Percentiles rank a stretch among this genome's conserved stretches.
Evolutionary conservation across 2,797 vertebrate genomes (phyloP).

Genomic region (Malurus splendens): DNA sequence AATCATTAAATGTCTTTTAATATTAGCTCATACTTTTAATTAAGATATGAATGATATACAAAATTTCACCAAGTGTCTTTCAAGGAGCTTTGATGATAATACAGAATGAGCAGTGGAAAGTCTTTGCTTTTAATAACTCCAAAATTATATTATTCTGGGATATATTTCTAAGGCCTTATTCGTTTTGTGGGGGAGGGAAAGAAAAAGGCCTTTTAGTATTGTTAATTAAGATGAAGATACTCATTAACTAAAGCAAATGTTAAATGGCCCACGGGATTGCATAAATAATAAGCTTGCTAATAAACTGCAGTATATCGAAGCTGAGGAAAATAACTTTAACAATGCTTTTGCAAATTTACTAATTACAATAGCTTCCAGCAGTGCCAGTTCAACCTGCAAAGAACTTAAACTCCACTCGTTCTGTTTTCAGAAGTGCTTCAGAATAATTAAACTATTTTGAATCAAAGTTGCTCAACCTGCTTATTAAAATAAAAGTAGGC

Average conservation of each 20-base stretch:
- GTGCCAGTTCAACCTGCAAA: slow-evolving; percentile 23
- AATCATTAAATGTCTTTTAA: neutral
- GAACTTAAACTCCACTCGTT: slow-evolving; percentile 20
- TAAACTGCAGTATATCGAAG: slow-evolving; percentile 25
- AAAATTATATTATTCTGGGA: slow-evolving; percentile 15
- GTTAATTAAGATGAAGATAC: slow-evolving; percentile 57
- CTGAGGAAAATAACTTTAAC: slow-evolving; percentile 39
- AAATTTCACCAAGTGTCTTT: slow-evolving; percentile 11
- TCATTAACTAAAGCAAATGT: slow-evolving; percentile 50
- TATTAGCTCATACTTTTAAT: slow-evolving; percentile 29
- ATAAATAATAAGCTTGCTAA: slow-evolving; percentile 44
- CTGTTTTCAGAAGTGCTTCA: slow-evolving; percentile 14
- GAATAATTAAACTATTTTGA: slow-evolving; percentile 41
- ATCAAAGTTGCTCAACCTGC: neutral
- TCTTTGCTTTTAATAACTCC: slow-evolving; percentile 1
- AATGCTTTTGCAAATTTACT: slow-evolving; percentile 45
- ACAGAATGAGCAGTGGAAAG: neutral
- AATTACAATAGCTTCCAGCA: slow-evolving; percentile 41
- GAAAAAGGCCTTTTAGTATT: neutral
- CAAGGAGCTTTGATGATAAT: slow-evolving; percentile 27
- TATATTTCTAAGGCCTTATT: neutral
- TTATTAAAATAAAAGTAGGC: slow-evolving; percentile 31
- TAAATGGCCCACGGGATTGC: slow-evolving; percentile 27
- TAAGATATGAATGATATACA: neutral
- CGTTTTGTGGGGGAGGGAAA: neutral